Base-by-base conservation (phyloP, 1,140 invertebrate genomes). In the Sinonovacula constricta region DNA sequence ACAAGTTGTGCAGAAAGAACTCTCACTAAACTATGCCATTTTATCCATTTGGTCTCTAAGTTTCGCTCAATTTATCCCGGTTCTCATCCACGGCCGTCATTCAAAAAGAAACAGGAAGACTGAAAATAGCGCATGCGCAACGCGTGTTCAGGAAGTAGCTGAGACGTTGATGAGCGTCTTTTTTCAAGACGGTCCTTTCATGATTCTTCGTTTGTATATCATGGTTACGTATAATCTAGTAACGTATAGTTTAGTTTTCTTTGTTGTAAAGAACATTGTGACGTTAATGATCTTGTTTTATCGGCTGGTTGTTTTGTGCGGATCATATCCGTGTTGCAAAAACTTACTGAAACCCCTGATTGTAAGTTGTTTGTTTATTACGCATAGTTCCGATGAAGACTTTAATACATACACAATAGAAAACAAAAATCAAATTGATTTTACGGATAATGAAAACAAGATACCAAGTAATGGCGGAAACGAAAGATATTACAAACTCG, bases 241-340 rank as follows among this genome's bases (percentile, higher is more conserved):
- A 67, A 96, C 94, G 81, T 96, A 97, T 85, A 96, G 96, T 94
- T 96, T 96, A 81, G 86, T 97, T 18, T 97, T 97, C 88, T 97
- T 97, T 90, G 96, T 95, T 82, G 95, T 95, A 89, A 95, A 96
- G 86, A 96, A 96, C 83, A 95, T 95, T 2, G 90, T 96, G 84
- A 95, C 97, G 3, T 96, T 97, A 75, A 87, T 96, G 1, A 90
- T 97, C 12, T 71, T 82, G 0, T 28, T 81, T 7, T 85, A 85
- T 63, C 57, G 82, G 24, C 26, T 85, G 15, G 26, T 63, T 26
- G 54, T 80, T 0, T 30, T 83, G 14, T 66, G 53, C 24, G 26
- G 24, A n/a, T n/a, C n/a, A n/a, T n/a, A n/a, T n/a, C n/a, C n/a
- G n/a, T n/a, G n/a, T n/a, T n/a, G n/a, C n/a, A n/a, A n/a, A n/a